Percentiles rank a stretch among this genome's conserved stretches.
Conservation (phyloP, 2,888 invertebrate genomes). For the Drosophila borealis region DNA sequence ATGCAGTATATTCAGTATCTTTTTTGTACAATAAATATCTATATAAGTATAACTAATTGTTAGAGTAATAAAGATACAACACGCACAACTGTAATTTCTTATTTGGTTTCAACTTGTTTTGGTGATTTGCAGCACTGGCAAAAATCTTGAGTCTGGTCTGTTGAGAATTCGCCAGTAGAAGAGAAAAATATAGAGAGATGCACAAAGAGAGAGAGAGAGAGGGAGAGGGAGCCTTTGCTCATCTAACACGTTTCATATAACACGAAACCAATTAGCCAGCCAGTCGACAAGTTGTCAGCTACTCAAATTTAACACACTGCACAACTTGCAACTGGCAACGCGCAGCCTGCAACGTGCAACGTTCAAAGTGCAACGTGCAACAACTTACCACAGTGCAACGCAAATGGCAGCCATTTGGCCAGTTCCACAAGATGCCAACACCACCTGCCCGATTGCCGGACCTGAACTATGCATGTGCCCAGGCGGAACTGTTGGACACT, state of each 20-base stretch:
- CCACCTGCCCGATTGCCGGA: constrained; percentile 17
- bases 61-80: neutral
- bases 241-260: constrained; percentile 49
- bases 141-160: neutral
- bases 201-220: too few species aligned
- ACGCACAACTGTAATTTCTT: neutral
- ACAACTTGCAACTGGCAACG: constrained; percentile 20
- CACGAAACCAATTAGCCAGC: constrained; percentile 62
- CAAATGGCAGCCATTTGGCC: constrained; percentile 46
- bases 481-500: constrained; percentile 29
- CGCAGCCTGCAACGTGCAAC: constrained; percentile 5
- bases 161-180: neutral
- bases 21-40: too few species aligned
- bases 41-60: neutral
- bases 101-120: neutral
- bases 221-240: constrained; percentile 5
- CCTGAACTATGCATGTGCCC: neutral
- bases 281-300: constrained; percentile 59
- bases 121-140: constrained; percentile 30
- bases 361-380: constrained; percentile 37
- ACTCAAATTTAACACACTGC: constrained; percentile 64
- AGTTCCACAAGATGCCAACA: constrained; percentile 14
- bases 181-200: neutral
- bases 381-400: constrained; percentile 30
- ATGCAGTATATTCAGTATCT: too few species aligned